Evolutionary conservation across 2,113 vertebrate species (phyloP).

Genomic region (Tonatia bakeri): DNA sequence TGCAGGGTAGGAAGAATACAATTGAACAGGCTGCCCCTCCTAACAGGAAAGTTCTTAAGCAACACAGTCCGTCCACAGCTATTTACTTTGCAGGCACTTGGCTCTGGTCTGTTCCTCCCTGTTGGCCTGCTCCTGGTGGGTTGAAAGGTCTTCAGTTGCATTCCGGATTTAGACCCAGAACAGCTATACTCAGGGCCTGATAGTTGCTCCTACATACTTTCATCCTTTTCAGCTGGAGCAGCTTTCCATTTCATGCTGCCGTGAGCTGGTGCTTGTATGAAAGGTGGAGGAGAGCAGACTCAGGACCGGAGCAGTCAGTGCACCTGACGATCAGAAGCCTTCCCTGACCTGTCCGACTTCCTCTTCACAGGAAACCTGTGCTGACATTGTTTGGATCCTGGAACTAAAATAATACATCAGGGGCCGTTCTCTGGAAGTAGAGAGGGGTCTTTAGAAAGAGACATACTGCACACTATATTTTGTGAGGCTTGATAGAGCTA

Average conservation of each 20-base stretch:
- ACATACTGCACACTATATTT: neutral
- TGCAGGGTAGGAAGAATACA: neutral
- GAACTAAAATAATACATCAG: neutral
- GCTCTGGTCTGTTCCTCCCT: neutral
- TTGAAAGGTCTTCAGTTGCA: neutral
- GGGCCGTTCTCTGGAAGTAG: neutral
- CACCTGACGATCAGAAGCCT: neutral
- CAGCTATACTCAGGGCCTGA: neutral
- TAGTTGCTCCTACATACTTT: neutral
- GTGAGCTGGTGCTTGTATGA: neutral
- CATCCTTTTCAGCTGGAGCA: neutral
- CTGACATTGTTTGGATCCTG: neutral
- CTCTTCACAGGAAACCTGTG: neutral
- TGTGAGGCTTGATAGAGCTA: neutral
- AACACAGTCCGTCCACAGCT: neutral
- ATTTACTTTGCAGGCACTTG: neutral
- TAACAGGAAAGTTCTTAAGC: neutral
- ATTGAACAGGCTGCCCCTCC: neutral
- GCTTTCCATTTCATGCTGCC: neutral
- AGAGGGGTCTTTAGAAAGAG: neutral
- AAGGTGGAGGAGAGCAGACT: neutral
- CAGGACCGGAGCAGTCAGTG: neutral
- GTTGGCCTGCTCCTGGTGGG: neutral
- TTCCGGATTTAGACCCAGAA: conserved; percentile 7
- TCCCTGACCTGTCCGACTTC: neutral